Evolutionary conservation across 2,888 invertebrate species (phyloP).

Genomic region (Bedellia somnulentella): DNA sequence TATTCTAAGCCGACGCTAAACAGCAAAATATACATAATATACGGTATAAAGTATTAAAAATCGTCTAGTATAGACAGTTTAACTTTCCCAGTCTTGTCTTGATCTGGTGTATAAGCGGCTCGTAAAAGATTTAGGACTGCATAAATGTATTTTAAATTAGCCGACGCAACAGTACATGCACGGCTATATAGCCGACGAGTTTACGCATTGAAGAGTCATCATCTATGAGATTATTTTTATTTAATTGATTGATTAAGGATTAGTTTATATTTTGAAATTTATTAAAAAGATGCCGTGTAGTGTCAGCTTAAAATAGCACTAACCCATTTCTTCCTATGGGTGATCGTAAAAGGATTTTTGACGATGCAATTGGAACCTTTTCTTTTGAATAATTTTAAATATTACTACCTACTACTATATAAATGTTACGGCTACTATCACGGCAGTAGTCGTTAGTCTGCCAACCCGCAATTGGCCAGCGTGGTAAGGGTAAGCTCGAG

Average conservation of each 20-base stretch:
- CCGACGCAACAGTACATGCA: constrained; percentile 4
- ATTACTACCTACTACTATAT: too few species aligned
- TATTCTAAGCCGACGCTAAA: too few species aligned
- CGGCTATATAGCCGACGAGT: too few species aligned
- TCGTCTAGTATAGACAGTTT: too few species aligned
- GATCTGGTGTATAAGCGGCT: constrained; percentile 16
- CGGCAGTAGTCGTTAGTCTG: too few species aligned
- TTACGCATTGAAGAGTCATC: too few species aligned
- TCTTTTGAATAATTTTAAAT: neutral
- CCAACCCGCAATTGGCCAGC: too few species aligned
- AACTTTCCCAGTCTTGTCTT: too few species aligned
- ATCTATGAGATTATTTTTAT: neutral
- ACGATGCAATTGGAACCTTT: neutral
- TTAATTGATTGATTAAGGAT: neutral
- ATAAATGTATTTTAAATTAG: constrained; percentile 21
- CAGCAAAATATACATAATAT: neutral
- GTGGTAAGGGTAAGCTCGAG: too few species aligned
- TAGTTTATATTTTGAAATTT: neutral
- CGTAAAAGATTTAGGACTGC: constrained; percentile 17
- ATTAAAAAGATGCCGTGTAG: neutral
- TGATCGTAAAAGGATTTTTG: constrained; percentile 2
- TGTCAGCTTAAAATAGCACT: too few species aligned
- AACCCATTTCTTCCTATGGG: too few species aligned
- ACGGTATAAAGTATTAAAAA: constrained; percentile 3
- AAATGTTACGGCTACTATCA: too few species aligned